Evolutionary conservation across 1,140 invertebrate genomes (phyloP).

Genomic region (Drosophila arizonae): DNA sequence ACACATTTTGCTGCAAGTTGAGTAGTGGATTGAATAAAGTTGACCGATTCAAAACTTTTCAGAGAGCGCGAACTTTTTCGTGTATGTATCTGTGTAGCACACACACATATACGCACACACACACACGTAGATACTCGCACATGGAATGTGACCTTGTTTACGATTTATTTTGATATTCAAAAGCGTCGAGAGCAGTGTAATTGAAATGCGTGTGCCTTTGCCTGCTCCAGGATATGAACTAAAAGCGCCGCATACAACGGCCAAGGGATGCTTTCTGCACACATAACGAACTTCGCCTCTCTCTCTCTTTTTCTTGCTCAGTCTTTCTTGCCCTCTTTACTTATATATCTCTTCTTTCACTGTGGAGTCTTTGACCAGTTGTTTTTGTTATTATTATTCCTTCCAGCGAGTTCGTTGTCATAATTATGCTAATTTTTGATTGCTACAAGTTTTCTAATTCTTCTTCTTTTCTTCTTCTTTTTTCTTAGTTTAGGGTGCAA

Average conservation of each 20-base stretch:
- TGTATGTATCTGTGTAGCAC: slow-evolving; percentile 37
- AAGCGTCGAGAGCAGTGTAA: slow-evolving; percentile 54
- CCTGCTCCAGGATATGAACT: slow-evolving; percentile 39
- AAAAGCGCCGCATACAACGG: slow-evolving; percentile 27
- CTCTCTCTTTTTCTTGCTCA: slow-evolving; percentile 6
- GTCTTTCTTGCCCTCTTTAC: slow-evolving; percentile 1
- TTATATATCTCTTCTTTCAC: slow-evolving; percentile 5
- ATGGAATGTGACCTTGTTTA: slow-evolving; percentile 77
- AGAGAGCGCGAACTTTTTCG: slow-evolving; percentile 37
- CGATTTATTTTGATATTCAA: slow-evolving; percentile 82
- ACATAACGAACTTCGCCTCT: slow-evolving; percentile 13
- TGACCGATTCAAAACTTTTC: slow-evolving; percentile 57
- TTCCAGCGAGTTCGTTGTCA: slow-evolving; percentile 38
- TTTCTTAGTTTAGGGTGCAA: slow-evolving; percentile 28
- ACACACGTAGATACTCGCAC: slow-evolving; percentile 46
- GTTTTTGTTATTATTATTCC: slow-evolving; percentile 32
- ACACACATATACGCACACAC: background rate
- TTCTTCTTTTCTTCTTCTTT: background rate
- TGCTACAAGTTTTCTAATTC: slow-evolving; percentile 57
- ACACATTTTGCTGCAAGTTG: slow-evolving; percentile 77
- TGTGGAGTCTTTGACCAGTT: slow-evolving; percentile 26
- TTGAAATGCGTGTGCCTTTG: slow-evolving; percentile 47
- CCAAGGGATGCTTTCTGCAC: slow-evolving; percentile 40
- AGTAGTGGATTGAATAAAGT: slow-evolving; percentile 36
- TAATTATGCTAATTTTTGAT: slow-evolving; percentile 68